Conservation (phyloP, 2,888 invertebrate genomes). For the Arrhopalites spinosus region DNA sequence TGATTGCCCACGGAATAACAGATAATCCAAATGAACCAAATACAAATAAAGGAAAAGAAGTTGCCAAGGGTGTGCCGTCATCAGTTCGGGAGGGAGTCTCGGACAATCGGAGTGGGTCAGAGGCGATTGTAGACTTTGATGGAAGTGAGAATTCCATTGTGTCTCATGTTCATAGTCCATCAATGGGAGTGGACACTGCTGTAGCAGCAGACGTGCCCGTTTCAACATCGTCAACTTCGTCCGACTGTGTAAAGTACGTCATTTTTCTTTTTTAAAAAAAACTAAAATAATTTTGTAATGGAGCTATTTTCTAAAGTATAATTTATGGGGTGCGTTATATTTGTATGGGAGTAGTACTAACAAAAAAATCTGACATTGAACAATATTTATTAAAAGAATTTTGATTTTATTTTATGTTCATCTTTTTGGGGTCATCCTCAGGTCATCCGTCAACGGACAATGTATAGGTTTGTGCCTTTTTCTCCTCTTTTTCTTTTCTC, state of each 20-base stretch:
- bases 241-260: slow-evolving; percentile 54
- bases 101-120: slow-evolving; percentile 13
- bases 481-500: slow-evolving; percentile 47
- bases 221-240: slow-evolving; percentile 42
- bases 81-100: slow-evolving; percentile 18
- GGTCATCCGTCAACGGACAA: slow-evolving; percentile 52
- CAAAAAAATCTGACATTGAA: no score
- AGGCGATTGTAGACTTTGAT: slow-evolving; percentile 50
- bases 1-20: slow-evolving; percentile 76
- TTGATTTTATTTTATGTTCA: no score
- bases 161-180: slow-evolving; percentile 45
- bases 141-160: slow-evolving; percentile 54
- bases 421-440: no score
- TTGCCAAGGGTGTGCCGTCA: slow-evolving; percentile 10
- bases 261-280: no score
- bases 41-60: neutral
- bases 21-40: slow-evolving; percentile 47
- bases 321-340: no score
- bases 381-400: no score
- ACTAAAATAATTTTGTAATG: no score
- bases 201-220: slow-evolving; percentile 45
- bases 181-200: slow-evolving; percentile 48
- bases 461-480: slow-evolving; percentile 57
- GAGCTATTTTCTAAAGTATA: no score
- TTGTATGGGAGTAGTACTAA: no score